These are phyloP conservation scores for Astur gentilis DNA, from an alignment of 2,113 vertebrate genomes.

Conservation along the genomic window DNA sequence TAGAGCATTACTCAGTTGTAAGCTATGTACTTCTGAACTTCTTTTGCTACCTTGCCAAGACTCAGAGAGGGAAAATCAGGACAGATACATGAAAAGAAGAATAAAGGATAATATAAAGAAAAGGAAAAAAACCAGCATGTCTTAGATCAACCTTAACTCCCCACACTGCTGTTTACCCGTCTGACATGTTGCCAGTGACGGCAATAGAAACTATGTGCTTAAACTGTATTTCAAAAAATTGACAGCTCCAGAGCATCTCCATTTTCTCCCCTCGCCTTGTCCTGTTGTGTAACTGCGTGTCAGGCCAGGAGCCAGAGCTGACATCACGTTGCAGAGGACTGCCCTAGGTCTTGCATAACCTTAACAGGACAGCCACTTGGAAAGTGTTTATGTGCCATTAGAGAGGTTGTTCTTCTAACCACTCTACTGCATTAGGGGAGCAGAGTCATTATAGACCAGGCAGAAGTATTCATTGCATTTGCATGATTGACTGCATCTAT, in stretches of 20 bases:
- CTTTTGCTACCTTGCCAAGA: conserved; percentile 1
- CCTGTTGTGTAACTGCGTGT: conserved; percentile 6
- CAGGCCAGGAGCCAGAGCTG: conserved; percentile 16
- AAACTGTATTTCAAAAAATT: background rate
- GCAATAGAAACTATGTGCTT: background rate
- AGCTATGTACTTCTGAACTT: conserved; percentile 16
- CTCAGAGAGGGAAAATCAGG: background rate
- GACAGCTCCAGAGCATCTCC: background rate
- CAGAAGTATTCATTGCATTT: background rate
- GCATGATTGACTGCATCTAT: background rate
- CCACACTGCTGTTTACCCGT: background rate
- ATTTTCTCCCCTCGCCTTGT: background rate
- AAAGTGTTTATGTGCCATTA: background rate
- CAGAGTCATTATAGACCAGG: background rate
- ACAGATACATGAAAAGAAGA: background rate
- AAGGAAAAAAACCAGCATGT: background rate
- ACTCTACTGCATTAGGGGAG: background rate
- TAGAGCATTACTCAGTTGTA: background rate
- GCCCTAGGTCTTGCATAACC: conserved; percentile 32
- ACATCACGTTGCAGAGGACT: background rate
- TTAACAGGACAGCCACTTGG: conserved; percentile 15
- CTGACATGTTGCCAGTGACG: background rate
- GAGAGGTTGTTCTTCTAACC: background rate
- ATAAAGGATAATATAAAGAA: background rate
- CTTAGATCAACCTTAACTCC: background rate